Evolutionary conservation across 2,797 vertebrate species (phyloP).

Genomic region (Lerista edwardsae): DNA sequence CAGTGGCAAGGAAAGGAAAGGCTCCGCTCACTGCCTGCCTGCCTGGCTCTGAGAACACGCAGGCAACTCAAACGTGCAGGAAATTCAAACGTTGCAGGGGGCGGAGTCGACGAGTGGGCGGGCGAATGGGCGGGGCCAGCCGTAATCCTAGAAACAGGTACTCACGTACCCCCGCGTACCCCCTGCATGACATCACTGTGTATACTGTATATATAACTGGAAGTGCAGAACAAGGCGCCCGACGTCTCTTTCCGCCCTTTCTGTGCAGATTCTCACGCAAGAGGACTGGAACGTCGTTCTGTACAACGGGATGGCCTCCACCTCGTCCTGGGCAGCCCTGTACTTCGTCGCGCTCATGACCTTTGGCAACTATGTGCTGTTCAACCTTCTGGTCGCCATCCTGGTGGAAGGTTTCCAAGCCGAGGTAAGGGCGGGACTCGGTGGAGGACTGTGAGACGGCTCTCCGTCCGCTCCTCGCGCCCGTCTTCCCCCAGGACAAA

Average conservation of each 20-base stretch:
- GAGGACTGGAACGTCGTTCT: constrained; percentile 97
- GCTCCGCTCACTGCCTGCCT: too few species aligned
- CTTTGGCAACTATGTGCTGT: constrained; percentile 97
- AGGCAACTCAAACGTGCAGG: too few species aligned
- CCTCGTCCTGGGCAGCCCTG: constrained; percentile 93
- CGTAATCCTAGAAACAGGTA: too few species aligned
- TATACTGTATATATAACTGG: not conserved
- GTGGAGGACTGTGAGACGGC: too few species aligned
- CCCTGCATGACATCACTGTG: too few species aligned
- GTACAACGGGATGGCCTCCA: constrained; percentile 98
- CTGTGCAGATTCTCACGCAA: constrained; percentile 90
- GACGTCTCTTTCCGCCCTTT: not conserved
- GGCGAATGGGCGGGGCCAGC: too few species aligned
- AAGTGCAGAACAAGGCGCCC: not conserved
- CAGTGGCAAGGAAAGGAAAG: too few species aligned
- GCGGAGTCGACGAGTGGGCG: too few species aligned
- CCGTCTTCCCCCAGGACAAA: not conserved
- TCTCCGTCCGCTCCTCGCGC: not conserved
- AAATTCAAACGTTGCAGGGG: too few species aligned
- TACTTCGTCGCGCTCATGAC: constrained; percentile 99
- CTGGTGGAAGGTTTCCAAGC: constrained; percentile 96
- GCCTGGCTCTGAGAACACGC: too few species aligned
- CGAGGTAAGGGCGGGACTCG: constrained; percentile 80
- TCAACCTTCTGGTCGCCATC: constrained; percentile 97
- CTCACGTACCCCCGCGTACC: too few species aligned